phyloP scores from a whole-genome alignment of 2,797 vertebrate genomes.

The Lagocephalus sceleratus region DNA sequence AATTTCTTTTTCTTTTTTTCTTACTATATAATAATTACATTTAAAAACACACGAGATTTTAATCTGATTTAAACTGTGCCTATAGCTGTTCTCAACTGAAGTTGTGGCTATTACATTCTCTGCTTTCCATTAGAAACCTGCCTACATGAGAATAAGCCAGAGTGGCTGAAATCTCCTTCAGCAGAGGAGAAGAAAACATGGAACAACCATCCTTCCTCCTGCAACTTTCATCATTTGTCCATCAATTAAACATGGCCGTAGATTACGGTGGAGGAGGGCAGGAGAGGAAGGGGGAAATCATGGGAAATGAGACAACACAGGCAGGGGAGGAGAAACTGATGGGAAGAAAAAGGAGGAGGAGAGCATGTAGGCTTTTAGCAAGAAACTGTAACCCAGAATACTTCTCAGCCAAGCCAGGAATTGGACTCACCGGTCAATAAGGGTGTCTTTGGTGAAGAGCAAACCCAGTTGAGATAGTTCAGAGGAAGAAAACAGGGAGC shows the following conservation, averaged over 20 bases:
- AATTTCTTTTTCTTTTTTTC: too few species aligned
- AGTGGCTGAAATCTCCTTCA: conserved; percentile 32
- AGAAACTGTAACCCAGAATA: conserved; percentile 49
- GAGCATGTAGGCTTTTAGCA: conserved; percentile 39
- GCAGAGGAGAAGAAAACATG: conserved; percentile 54
- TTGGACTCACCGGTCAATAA: conserved; percentile 45
- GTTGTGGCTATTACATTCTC: too few species aligned
- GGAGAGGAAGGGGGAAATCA: conserved; percentile 3
- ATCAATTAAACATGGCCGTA: conserved; percentile 66
- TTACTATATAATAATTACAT: too few species aligned
- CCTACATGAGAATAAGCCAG: conserved; percentile 4
- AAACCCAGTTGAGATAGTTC: background rate
- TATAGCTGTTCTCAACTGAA: too few species aligned
- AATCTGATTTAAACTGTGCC: too few species aligned
- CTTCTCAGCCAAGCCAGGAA: conserved; percentile 45
- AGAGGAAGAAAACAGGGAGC: conserved; percentile 10
- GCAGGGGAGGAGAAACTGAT: conserved; percentile 4
- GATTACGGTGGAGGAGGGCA: conserved; percentile 30
- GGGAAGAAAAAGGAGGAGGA: conserved; percentile 17
- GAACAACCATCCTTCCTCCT: conserved; percentile 65
- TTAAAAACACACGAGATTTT: too few species aligned
- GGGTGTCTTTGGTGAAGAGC: conserved; percentile 43
- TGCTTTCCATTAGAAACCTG: too few species aligned
- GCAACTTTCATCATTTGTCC: conserved; percentile 68
- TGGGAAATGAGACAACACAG: conserved; percentile 13